Evolutionary conservation across 2,888 invertebrate genomes (phyloP).

Genomic region (Glyphotaelius pellucidus): DNA sequence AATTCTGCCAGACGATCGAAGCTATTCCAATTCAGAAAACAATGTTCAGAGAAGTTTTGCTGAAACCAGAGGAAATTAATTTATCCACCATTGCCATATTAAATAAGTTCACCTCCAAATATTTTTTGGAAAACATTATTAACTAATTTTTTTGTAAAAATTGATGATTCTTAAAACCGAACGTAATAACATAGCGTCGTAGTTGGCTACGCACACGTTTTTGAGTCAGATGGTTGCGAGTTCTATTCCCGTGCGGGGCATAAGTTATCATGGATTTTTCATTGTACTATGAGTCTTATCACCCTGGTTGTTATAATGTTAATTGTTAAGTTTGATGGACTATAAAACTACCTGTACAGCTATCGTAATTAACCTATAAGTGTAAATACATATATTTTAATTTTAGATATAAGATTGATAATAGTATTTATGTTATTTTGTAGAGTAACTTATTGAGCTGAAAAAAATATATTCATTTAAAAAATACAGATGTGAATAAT

Average conservation of each 20-base stretch:
- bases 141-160: no score
- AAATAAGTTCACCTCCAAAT: not conserved
- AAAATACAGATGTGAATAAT: not conserved
- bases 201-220: no score
- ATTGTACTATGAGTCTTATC: not conserved
- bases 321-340: not conserved
- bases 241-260: not conserved
- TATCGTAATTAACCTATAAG: not conserved
- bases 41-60: not conserved
- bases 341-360: not conserved
- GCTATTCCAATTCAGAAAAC: not conserved
- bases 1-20: not conserved
- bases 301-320: not conserved
- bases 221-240: not conserved
- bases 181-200: no score
- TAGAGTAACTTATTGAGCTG: not conserved
- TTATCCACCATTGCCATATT: not conserved
- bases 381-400: slow-evolving; percentile 4
- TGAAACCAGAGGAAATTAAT: not conserved
- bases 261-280: not conserved
- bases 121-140: not conserved
- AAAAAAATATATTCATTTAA: not conserved
- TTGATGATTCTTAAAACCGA: no score
- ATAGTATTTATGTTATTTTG: not conserved
- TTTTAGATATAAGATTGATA: not conserved